Evolutionary conservation across 2,888 invertebrate genomes (phyloP).

Genomic region (Maniola hyperantus): DNA sequence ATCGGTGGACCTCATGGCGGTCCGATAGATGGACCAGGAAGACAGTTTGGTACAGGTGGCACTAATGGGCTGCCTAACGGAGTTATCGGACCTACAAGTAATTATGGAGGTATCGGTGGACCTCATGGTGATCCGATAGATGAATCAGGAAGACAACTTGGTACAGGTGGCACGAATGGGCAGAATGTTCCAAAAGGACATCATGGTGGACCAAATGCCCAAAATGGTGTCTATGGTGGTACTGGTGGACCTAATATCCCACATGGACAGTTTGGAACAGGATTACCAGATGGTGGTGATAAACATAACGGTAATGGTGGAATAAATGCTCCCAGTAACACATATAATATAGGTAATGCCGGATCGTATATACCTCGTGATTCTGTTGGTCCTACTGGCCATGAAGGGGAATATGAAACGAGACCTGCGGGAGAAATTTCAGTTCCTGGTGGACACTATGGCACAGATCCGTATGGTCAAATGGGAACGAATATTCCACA

Average conservation of each 20-base stretch:
- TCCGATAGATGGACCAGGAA: background rate
- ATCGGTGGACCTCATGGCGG: background rate
- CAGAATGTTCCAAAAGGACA: constrained; percentile 32
- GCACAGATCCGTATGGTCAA: constrained; percentile 17
- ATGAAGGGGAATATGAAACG: constrained; percentile 18
- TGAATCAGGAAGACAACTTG: constrained; percentile 25
- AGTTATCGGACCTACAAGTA: constrained; percentile 1
- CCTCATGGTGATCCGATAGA: constrained; percentile 21
- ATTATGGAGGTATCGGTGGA: constrained; percentile 7
- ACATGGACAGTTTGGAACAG: constrained; percentile 36
- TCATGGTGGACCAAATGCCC: constrained; percentile 28
- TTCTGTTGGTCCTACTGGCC: constrained; percentile 1
- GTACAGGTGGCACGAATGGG: constrained; percentile 24
- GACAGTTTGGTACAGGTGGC: background rate
- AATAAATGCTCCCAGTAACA: constrained; percentile 23
- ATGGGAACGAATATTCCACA: constrained; percentile 25
- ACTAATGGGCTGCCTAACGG: constrained; percentile 2
- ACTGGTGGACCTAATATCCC: constrained; percentile 18
- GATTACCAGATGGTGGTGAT: constrained; percentile 23
- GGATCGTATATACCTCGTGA: background rate
- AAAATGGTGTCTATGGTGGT: background rate
- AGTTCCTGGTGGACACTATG: constrained; percentile 26
- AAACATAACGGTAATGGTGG: constrained; percentile 34
- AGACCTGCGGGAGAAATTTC: constrained; percentile 22
- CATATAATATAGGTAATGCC: background rate